Base-by-base conservation (phyloP, 2,888 invertebrate species). In the Enoplolaimus lenunculus region DNA sequence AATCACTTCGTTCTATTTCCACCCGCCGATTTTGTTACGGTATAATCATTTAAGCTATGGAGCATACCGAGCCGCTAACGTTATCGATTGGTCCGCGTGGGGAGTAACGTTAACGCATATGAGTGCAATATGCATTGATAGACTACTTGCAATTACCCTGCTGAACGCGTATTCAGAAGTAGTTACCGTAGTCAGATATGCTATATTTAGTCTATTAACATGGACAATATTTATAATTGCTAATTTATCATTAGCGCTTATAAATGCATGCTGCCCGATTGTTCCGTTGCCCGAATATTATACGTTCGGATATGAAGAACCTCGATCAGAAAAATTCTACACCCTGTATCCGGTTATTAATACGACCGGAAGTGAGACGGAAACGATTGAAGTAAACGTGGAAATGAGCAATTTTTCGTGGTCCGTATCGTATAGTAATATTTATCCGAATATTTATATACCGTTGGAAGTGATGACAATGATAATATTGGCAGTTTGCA, bases 31-130 rank as follows among this genome's bases (percentile, higher is more conserved):
- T 31, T 35, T 71, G 33, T 31, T 71, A 28, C 30, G 60, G 16
- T 13, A n/a, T 26, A 67, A 68, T 29, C 69, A 71, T 59, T 16
- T 69, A 13, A n/a, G 28, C 2, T 28, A 2, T 7, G 13, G 28
- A 13, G 69, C 33, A 13, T 57, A 31, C 69, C 75, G 78, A 28
- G 72, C 77, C 16, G 78, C 77, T 72, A 79, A 80, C 73, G 75
- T 78, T 28, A 72, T 79, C 71, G 79, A 79, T 71, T 79, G 79
- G 79, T 78, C 79, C 1, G 79, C 79, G 28, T 79, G 79, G 79
- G 76, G 77, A 35, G 77, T 80, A 62, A 80, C 79, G 28, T 70
- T 79, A 62, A 80, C 78, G 76, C 66, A 72, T 66, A 71, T 72
- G 71, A 75, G 77, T 0, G 79, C 78, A 33, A 79, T 79, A 60